Conservation (phyloP, 2,113 vertebrate species). For the Nibea coibor region DNA sequence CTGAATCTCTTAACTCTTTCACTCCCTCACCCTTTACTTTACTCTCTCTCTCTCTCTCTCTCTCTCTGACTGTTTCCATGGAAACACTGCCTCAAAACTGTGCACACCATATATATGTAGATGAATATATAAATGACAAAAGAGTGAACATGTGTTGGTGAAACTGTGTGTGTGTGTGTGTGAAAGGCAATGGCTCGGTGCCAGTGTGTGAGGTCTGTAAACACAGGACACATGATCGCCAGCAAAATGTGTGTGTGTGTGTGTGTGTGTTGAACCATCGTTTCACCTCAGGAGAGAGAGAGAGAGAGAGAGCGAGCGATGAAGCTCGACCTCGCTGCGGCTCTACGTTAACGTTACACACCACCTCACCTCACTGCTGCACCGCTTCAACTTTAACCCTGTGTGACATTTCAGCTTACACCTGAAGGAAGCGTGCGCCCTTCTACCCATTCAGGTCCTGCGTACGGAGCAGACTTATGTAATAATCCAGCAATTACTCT, state of each 20-base stretch:
- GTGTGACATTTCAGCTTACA: not conserved
- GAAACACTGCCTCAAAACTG: conserved; percentile 74
- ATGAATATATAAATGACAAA: conserved; percentile 62
- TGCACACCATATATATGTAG: conserved; percentile 57
- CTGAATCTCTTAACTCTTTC: conserved; percentile 47
- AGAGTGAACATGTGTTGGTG: not conserved
- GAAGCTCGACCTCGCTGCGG: not conserved
- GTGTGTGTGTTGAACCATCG: not conserved
- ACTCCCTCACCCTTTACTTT: conserved; percentile 25
- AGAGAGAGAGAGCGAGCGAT: not conserved
- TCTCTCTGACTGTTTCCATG: conserved; percentile 79
- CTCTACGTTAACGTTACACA: not conserved
- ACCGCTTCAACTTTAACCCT: not conserved
- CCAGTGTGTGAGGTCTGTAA: not conserved
- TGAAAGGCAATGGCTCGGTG: not conserved
- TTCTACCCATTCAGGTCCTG: not conserved
- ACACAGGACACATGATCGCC: not conserved
- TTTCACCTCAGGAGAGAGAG: not conserved
- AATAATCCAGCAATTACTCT: conserved; percentile 45
- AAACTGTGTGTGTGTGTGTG: not conserved
- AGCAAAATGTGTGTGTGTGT: not conserved
- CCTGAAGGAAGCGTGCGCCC: not conserved
- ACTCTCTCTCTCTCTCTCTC: conserved; percentile 14
- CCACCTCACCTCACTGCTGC: not conserved
- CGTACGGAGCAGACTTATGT: not conserved